Evolutionary conservation across 2,797 vertebrate species (phyloP).

Genomic region (Sus cebifrons): DNA sequence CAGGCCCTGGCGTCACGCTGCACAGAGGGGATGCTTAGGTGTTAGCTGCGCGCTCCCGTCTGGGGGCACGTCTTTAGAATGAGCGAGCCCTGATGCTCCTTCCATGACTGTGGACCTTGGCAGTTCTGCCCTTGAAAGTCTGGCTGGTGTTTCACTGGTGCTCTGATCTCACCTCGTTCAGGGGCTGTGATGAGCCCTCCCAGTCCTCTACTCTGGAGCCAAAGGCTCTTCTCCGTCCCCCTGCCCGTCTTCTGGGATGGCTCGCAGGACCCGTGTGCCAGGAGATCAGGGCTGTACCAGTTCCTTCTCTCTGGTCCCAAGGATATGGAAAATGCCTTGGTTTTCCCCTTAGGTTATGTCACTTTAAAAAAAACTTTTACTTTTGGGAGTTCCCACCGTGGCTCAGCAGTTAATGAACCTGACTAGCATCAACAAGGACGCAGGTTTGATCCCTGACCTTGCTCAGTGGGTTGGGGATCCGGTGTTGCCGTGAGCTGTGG

Average conservation of each 20-base stretch:
- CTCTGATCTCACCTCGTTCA: not conserved
- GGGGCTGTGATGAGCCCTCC: not conserved
- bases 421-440: too few relatives aligned
- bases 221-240: accelerated
- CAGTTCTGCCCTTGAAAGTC: not conserved
- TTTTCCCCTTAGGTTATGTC: not conserved
- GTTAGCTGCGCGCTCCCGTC: not conserved
- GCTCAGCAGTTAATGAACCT: too few relatives aligned
- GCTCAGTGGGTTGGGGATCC: too few relatives aligned
- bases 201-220: not conserved
- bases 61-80: not conserved
- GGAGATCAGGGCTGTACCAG: not conserved
- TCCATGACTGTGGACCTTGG: not conserved
- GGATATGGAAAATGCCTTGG: not conserved
- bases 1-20: not conserved
- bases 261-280: accelerated
- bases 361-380: not conserved
- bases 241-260: not conserved
- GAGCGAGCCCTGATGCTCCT: not conserved
- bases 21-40: not conserved
- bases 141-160: not conserved
- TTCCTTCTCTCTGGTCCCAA: not conserved
- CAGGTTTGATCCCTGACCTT: too few relatives aligned
- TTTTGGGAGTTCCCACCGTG: not conserved
- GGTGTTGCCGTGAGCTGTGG: too few relatives aligned